Conservation (phyloP, 2,888 invertebrate species). For the Pristionchus entomophagus region DNA sequence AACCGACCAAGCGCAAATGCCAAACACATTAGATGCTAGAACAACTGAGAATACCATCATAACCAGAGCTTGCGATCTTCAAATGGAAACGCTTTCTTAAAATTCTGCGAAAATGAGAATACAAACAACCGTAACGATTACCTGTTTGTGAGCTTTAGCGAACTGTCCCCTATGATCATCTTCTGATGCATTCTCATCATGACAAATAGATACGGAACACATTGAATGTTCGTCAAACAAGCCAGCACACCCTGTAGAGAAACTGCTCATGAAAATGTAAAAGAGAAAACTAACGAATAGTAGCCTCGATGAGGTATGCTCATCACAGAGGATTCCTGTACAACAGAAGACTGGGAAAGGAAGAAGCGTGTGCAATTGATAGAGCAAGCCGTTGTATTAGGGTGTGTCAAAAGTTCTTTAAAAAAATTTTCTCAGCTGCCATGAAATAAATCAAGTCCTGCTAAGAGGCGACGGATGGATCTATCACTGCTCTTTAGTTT, state of each 20-base stretch:
- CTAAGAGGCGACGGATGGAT: too few species aligned
- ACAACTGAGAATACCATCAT: neutral
- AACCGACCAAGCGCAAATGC: neutral
- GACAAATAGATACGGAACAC: constrained; percentile 19
- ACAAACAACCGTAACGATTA: too few species aligned
- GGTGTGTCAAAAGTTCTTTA: too few species aligned
- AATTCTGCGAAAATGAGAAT: too few species aligned
- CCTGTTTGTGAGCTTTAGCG: neutral
- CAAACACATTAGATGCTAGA: neutral
- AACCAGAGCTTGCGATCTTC: too few species aligned
- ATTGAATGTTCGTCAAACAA: neutral
- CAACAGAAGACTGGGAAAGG: constrained; percentile 11
- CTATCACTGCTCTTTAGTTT: too few species aligned
- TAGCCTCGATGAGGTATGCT: neutral
- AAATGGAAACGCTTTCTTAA: neutral
- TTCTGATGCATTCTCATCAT: constrained; percentile 17
- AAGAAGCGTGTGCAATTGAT: neutral
- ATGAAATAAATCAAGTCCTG: too few species aligned
- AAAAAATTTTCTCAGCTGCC: too few species aligned
- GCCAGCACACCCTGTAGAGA: neutral
- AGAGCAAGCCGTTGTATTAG: neutral
- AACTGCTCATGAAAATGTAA: neutral
- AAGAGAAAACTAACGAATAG: neutral
- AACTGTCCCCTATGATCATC: neutral
- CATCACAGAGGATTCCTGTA: neutral